Conservation (phyloP, 2,888 invertebrate species). For the Oeneis ivallda region DNA sequence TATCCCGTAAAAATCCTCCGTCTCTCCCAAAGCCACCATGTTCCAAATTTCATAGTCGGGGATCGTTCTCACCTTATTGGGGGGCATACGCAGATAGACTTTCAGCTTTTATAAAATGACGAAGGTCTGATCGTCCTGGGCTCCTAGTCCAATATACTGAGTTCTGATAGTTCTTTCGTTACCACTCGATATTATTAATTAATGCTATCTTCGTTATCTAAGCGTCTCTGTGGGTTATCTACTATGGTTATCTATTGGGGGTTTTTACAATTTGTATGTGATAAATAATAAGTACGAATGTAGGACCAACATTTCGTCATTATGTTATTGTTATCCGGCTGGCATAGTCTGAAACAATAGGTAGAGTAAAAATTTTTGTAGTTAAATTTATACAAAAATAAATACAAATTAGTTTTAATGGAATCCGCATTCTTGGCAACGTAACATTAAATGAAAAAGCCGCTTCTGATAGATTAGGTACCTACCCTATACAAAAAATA, state of each 20-base stretch:
- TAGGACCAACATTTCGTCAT: constrained; percentile 28
- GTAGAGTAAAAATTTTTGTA: constrained; percentile 18
- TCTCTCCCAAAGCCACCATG: too few species aligned
- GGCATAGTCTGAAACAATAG: constrained; percentile 23
- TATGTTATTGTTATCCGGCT: constrained; percentile 26
- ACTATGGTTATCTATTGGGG: too few species aligned
- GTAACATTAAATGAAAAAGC: constrained; percentile 16
- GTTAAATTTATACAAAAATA: constrained; percentile 17
- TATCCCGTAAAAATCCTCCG: too few species aligned
- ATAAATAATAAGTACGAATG: constrained; percentile 19
- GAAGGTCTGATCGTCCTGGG: too few species aligned
- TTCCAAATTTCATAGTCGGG: too few species aligned
- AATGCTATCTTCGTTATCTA: constrained; percentile 17
- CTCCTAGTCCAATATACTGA: too few species aligned
- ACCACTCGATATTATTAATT: constrained; percentile 26
- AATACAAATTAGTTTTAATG: constrained; percentile 23
- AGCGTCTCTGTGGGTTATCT: too few species aligned
- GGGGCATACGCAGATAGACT: too few species aligned
- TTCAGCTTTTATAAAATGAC: too few species aligned
- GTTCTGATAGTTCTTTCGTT: background rate
- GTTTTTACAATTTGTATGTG: constrained; percentile 28
- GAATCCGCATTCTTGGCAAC: constrained; percentile 34
- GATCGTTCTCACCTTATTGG: too few species aligned
- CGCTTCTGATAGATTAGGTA: background rate
- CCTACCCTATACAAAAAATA: background rate